A percentile compares a stretch with the other conserved stretches of the same genome.
Evolutionary conservation across 2,888 invertebrate genomes (phyloP).

Genomic region (Hylaea fasciaria): DNA sequence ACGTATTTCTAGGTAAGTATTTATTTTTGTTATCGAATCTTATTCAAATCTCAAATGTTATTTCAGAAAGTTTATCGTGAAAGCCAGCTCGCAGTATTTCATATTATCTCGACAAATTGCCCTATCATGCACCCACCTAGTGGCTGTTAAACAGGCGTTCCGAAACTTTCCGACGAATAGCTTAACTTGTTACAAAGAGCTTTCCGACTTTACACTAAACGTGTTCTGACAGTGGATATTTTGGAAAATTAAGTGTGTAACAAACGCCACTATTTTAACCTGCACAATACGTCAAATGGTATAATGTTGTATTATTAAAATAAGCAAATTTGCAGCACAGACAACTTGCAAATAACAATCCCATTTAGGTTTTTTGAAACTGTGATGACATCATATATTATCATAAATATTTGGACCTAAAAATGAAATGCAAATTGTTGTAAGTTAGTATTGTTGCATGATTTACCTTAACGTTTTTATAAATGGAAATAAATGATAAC

Average conservation of each 20-base stretch:
- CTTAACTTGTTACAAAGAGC: conserved; percentile 52
- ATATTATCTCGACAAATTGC: conserved; percentile 28
- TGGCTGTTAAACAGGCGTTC: conserved; percentile 40
- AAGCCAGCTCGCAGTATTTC: conserved; percentile 15
- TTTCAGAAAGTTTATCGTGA: conserved; percentile 14
- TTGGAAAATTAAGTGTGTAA: conserved; percentile 29
- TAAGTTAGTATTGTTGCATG: too few relatives aligned
- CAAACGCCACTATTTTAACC: conserved; percentile 1
- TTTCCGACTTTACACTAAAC: conserved; percentile 36
- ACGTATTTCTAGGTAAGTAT: too few relatives aligned
- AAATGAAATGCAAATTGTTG: too few relatives aligned
- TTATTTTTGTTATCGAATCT: background rate
- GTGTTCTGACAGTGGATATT: conserved; percentile 22
- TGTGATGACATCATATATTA: too few relatives aligned
- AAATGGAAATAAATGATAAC: too few relatives aligned
- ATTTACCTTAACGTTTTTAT: too few relatives aligned
- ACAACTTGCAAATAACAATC: too few relatives aligned
- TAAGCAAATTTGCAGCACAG: too few relatives aligned
- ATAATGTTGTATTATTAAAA: too few relatives aligned
- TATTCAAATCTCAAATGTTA: background rate
- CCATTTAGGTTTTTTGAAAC: too few relatives aligned
- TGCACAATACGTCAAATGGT: too few relatives aligned
- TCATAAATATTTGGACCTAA: too few relatives aligned
- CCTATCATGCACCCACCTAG: conserved; percentile 49
- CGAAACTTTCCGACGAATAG: conserved; percentile 50